Evolutionary conservation across 2,797 vertebrate genomes (phyloP).

Genomic region (Meda fulgida): DNA sequence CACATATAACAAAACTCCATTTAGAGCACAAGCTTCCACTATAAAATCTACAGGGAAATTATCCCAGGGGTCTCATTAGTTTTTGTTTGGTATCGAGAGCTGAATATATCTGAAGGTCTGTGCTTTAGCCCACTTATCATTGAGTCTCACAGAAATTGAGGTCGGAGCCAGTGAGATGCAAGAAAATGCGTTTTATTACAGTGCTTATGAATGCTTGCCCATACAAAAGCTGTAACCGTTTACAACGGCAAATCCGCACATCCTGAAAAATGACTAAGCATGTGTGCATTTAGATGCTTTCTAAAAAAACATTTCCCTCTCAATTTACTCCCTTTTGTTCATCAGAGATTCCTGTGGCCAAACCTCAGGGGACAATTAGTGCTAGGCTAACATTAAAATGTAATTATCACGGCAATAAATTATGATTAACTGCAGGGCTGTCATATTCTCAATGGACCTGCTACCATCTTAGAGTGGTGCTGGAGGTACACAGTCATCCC

Average conservation of each 20-base stretch:
- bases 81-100: slow-evolving; percentile 31
- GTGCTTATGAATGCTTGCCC: slow-evolving; percentile 29
- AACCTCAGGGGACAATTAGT: slow-evolving; percentile 67
- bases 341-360: slow-evolving; percentile 25
- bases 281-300: slow-evolving; percentile 15
- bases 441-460: slow-evolving; percentile 63
- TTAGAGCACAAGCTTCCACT: background rate
- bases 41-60: slow-evolving; percentile 9
- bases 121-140: slow-evolving; percentile 29
- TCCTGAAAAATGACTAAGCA: background rate
- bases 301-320: background rate
- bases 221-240: slow-evolving; percentile 11
- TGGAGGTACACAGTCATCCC: slow-evolving; percentile 50
- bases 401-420: slow-evolving; percentile 76
- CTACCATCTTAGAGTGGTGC: slow-evolving; percentile 60
- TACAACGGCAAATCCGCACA: background rate
- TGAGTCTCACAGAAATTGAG: slow-evolving; percentile 20
- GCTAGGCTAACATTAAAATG: slow-evolving; percentile 69
- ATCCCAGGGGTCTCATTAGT: slow-evolving; percentile 43
- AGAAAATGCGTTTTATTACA: slow-evolving; percentile 14
- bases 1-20: slow-evolving; percentile 1
- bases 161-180: slow-evolving; percentile 4
- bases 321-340: slow-evolving; percentile 6
- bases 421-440: slow-evolving; percentile 68
- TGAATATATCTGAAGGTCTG: slow-evolving; percentile 24